These are phyloP conservation scores for Allolobophora icterica DNA, from an alignment of 2,888 invertebrate species.

Conservation along the genomic window DNA sequence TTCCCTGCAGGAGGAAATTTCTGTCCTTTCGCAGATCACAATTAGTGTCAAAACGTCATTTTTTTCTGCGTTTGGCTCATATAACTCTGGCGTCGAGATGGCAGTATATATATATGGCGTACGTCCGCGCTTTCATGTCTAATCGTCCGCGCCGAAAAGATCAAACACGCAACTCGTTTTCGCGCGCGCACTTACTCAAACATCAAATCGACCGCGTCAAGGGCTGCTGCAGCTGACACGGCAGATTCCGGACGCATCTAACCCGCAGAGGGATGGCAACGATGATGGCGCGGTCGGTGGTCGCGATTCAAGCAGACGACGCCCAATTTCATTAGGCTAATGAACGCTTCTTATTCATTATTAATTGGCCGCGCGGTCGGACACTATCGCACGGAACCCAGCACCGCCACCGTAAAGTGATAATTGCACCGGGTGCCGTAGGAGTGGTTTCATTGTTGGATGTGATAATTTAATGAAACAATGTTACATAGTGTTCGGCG, in stretches of 20 bases:
- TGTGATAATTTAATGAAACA: neutral
- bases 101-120: neutral
- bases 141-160: neutral
- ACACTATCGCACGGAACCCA: neutral
- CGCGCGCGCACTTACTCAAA: conserved; percentile 10
- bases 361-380: neutral
- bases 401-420: neutral
- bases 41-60: conserved; percentile 5
- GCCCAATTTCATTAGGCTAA: conserved; percentile 22
- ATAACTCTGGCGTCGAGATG: too few relatives aligned
- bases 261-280: neutral
- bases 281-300: neutral
- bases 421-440: neutral
- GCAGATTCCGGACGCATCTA: neutral
- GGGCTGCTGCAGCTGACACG: neutral
- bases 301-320: neutral
- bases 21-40: neutral
- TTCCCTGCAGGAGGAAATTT: neutral
- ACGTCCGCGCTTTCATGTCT: neutral
- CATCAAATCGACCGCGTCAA: neutral
- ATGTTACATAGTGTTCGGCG: neutral
- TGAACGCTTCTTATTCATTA: conserved; percentile 1
- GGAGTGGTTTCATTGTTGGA: neutral
- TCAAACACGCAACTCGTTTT: neutral
- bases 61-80: neutral